A percentile compares a stretch with the other conserved stretches of the same genome.
Evolutionary conservation across 2,113 vertebrate genomes (phyloP).

Genomic region (Pelodiscus sinensis): DNA sequence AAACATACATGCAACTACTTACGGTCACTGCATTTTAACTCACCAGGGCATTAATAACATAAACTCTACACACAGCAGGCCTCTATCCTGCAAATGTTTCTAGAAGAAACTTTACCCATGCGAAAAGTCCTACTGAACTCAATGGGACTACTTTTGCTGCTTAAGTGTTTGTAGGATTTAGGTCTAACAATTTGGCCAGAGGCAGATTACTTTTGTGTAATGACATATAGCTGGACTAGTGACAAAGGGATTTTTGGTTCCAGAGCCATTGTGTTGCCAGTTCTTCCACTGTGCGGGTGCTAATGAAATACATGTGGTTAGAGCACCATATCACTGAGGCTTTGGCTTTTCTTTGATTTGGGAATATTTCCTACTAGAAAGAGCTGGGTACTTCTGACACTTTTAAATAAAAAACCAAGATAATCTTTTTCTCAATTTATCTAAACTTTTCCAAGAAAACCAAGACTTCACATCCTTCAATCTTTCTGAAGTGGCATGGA

Average conservation of each 20-base stretch:
- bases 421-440: neutral
- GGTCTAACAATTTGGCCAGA: neutral
- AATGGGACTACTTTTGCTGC: neutral
- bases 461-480: neutral
- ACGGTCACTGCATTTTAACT: neutral
- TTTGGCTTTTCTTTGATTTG: neutral
- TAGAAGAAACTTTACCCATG: neutral
- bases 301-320: slow-evolving; percentile 1
- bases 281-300: neutral
- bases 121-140: neutral
- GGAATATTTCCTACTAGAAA: neutral
- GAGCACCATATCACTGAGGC: neutral
- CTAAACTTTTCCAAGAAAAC: neutral
- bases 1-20: slow-evolving; percentile 2
- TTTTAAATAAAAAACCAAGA: neutral
- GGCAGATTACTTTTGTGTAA: neutral
- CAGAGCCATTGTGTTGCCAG: neutral
- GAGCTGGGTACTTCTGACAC: neutral
- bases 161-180: neutral
- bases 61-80: slow-evolving; percentile 2
- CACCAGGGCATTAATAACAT: slow-evolving; percentile 1
- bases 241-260: neutral
- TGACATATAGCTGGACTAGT: slow-evolving; percentile 24
- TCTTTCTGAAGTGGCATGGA: too few relatives aligned
- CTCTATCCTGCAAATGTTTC: neutral